phyloP scores from a whole-genome alignment of 2,797 vertebrate species.

The Nothura maculosa region DNA sequence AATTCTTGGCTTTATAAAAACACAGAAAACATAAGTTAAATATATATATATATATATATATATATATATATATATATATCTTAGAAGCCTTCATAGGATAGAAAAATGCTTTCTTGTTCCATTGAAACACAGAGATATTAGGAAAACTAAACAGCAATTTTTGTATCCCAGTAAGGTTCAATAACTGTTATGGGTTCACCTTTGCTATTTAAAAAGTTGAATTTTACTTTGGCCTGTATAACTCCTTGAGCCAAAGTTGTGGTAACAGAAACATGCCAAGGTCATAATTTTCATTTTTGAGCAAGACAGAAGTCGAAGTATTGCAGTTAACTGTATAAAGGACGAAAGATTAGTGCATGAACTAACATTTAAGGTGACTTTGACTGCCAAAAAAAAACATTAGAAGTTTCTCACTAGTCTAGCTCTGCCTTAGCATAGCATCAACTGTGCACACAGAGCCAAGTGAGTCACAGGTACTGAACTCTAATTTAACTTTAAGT shows the following conservation, averaged over 20 bases:
- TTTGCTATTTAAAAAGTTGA: not conserved
- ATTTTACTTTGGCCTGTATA: constrained; percentile 13
- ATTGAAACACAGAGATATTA: not conserved
- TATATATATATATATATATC: not conserved
- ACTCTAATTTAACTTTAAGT: constrained; percentile 57
- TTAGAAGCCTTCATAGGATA: not conserved
- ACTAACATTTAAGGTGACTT: constrained; percentile 42
- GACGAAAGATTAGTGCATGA: constrained; percentile 45
- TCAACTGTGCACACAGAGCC: constrained; percentile 31
- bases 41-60: too few species aligned
- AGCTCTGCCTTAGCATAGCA: constrained; percentile 32
- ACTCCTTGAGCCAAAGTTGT: constrained; percentile 14
- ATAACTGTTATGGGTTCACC: not conserved
- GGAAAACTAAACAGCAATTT: not conserved
- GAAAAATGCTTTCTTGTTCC: not conserved
- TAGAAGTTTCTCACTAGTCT: constrained; percentile 31
- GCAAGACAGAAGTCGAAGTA: constrained; percentile 18
- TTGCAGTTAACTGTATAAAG: not conserved
- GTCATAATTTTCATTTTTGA: not conserved
- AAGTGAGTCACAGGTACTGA: constrained; percentile 49
- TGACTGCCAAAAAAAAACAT: constrained; percentile 46
- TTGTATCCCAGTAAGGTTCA: not conserved
- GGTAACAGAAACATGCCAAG: not conserved
- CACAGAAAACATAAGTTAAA: not conserved
- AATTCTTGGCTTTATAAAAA: not conserved